Percentiles rank a stretch among this genome's conserved stretches.
phyloP scores from a whole-genome alignment of 2,888 invertebrate genomes.

The Drosophila lacicola region DNA sequence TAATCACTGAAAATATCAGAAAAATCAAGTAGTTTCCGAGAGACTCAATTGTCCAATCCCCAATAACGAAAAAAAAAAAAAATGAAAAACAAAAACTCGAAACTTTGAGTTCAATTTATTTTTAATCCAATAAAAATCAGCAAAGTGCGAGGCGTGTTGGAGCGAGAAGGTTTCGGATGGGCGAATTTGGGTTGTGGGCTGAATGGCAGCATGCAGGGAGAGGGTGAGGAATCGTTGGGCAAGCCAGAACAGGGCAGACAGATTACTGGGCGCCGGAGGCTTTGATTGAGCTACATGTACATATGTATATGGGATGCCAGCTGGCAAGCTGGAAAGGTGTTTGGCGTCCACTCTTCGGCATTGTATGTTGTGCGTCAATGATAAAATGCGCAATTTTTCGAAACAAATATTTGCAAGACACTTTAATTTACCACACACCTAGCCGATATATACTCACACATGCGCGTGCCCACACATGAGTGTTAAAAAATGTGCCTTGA shows the following conservation, averaged over 20 bases:
- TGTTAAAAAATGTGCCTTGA: constrained; percentile 34
- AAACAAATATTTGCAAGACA: constrained; percentile 64
- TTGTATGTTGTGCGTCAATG: constrained; percentile 35
- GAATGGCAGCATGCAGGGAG: not conserved
- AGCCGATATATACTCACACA: constrained; percentile 4
- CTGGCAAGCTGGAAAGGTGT: constrained; percentile 19
- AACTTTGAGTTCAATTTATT: constrained; percentile 43
- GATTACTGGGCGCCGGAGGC: constrained; percentile 39
- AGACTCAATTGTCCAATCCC: not conserved
- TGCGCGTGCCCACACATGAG: constrained; percentile 2
- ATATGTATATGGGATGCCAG: constrained; percentile 57
- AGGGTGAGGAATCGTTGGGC: not conserved
- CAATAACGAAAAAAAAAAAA: not conserved
- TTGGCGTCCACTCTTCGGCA: constrained; percentile 8
- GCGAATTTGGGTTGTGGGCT: constrained; percentile 11
- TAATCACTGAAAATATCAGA: not conserved
- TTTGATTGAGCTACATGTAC: constrained; percentile 62
- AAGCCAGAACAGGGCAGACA: constrained; percentile 1
- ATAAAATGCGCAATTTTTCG: constrained; percentile 51
- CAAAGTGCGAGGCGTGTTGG: constrained; percentile 31
- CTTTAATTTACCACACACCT: constrained; percentile 56
- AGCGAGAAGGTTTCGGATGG: constrained; percentile 40
- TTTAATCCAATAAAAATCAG: constrained; percentile 57
- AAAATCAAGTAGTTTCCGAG: too few species aligned
- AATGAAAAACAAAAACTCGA: constrained; percentile 2